These are phyloP conservation scores for Salmo trutta DNA, from an alignment of 2,797 vertebrate genomes.

Conservation along the genomic window DNA sequence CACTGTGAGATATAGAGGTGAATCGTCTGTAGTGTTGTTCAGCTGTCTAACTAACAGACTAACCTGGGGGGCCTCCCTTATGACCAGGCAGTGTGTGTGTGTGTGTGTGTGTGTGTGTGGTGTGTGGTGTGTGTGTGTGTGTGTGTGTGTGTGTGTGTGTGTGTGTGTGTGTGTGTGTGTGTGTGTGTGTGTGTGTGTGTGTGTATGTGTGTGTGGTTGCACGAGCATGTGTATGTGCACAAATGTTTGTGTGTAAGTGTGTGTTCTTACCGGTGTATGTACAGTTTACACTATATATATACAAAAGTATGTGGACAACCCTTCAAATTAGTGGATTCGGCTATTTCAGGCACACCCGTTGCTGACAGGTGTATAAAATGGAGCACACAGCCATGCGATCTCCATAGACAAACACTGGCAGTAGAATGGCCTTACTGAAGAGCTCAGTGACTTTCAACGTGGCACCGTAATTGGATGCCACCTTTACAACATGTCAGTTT, in stretches of 20 bases:
- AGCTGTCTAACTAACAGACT: slow-evolving; percentile 35
- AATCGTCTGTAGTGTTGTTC: slow-evolving; percentile 41
- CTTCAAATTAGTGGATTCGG: too few relatives aligned
- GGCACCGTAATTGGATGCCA: too few relatives aligned
- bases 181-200: slow-evolving; percentile 12
- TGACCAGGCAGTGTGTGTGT: slow-evolving; percentile 41
- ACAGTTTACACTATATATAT: background rate
- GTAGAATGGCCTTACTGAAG: too few relatives aligned
- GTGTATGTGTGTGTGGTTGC: background rate
- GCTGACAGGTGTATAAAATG: too few relatives aligned
- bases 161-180: slow-evolving; percentile 16
- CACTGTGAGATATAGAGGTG: slow-evolving; percentile 53
- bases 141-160: slow-evolving; percentile 14
- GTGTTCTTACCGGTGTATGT: slow-evolving; percentile 31
- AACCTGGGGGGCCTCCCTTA: slow-evolving; percentile 35
- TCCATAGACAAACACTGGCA: too few relatives aligned
- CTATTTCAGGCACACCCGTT: too few relatives aligned
- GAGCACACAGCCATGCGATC: too few relatives aligned
- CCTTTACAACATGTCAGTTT: too few relatives aligned
- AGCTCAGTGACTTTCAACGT: too few relatives aligned
- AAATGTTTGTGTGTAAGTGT: slow-evolving; percentile 8
- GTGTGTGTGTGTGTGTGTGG: background rate
- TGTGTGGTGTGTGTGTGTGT: too few relatives aligned
- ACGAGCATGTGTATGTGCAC: slow-evolving; percentile 28
- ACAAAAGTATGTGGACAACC: too few relatives aligned